Conservation (phyloP, 2,797 vertebrate genomes). For the Gouania willdenowi region DNA sequence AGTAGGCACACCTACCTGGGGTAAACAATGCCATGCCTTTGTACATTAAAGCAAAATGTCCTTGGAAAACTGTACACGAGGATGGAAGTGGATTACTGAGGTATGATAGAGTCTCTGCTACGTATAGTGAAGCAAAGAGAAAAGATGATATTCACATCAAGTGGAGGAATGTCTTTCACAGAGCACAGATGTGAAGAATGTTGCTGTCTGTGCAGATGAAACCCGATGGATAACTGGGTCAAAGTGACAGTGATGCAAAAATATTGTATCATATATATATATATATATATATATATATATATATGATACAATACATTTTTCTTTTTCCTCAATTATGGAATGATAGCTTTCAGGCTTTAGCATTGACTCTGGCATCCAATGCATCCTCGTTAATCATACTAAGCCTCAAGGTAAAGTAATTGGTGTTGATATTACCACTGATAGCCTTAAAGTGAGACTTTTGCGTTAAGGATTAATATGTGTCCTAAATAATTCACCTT, state of each 20-base stretch:
- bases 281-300: too few species aligned
- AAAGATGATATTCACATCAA: constrained; percentile 60
- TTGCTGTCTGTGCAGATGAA: constrained; percentile 51
- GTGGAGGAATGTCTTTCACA: constrained; percentile 41
- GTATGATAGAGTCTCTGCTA: constrained; percentile 52
- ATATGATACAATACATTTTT: neutral
- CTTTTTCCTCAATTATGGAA: constrained; percentile 7
- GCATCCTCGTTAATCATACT: constrained; percentile 15
- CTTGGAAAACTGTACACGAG: constrained; percentile 46
- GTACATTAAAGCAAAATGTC: constrained; percentile 57
- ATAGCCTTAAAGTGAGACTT: neutral
- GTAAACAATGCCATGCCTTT: constrained; percentile 56
- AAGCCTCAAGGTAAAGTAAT: constrained; percentile 22
- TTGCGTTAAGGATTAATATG: constrained; percentile 18
- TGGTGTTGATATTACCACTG: constrained; percentile 18
- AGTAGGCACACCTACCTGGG: constrained; percentile 36
- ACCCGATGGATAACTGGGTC: constrained; percentile 53
- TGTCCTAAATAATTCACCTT: constrained; percentile 22
- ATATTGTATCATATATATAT: neutral
- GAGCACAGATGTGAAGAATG: constrained; percentile 42
- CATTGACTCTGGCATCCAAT: constrained; percentile 30
- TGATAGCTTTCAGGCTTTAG: constrained; percentile 10
- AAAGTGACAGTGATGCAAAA: constrained; percentile 50
- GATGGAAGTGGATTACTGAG: constrained; percentile 41
- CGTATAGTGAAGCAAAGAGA: constrained; percentile 52